These are phyloP conservation scores for Ophioninae sp. DNA, from an alignment of 2,888 invertebrate species.

Conservation along the genomic window DNA sequence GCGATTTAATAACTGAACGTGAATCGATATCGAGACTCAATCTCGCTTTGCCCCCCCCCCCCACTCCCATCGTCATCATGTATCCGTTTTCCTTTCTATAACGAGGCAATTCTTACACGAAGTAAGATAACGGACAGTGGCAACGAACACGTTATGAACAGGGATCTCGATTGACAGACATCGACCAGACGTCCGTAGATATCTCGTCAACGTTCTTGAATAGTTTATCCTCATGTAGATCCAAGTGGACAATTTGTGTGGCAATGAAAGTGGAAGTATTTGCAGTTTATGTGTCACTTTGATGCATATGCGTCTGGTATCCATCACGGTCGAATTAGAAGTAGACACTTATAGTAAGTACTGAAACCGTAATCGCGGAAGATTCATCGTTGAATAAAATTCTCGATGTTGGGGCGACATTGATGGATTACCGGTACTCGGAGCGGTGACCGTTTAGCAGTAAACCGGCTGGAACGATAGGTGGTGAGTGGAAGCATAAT, in stretches of 20 bases:
- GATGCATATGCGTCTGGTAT: constrained; percentile 4
- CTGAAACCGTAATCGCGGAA: not conserved
- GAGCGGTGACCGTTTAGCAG: not conserved
- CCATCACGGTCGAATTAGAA: not conserved
- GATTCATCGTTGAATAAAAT: not conserved
- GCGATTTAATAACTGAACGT: constrained; percentile 72
- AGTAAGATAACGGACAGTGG: constrained; percentile 29
- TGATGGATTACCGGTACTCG: not conserved
- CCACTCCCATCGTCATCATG: constrained; percentile 37
- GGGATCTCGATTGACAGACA: constrained; percentile 61
- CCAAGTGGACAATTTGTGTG: constrained; percentile 5
- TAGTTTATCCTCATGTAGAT: constrained; percentile 13
- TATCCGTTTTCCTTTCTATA: constrained; percentile 4
- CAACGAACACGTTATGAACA: constrained; percentile 57
- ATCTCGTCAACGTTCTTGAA: constrained; percentile 49
- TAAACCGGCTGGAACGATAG: not conserved
- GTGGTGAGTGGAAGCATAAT: not conserved
- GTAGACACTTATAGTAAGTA: not conserved
- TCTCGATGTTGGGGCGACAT: not conserved
- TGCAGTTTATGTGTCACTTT: not conserved
- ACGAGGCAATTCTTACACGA: constrained; percentile 19
- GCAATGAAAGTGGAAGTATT: constrained; percentile 16
- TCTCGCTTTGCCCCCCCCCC: constrained; percentile 58
- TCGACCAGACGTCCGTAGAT: constrained; percentile 57
- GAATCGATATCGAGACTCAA: constrained; percentile 69